Percentiles rank a stretch among this genome's conserved stretches.
phyloP scores from a whole-genome alignment of 2,113 vertebrate species.

The Podarcis muralis region DNA sequence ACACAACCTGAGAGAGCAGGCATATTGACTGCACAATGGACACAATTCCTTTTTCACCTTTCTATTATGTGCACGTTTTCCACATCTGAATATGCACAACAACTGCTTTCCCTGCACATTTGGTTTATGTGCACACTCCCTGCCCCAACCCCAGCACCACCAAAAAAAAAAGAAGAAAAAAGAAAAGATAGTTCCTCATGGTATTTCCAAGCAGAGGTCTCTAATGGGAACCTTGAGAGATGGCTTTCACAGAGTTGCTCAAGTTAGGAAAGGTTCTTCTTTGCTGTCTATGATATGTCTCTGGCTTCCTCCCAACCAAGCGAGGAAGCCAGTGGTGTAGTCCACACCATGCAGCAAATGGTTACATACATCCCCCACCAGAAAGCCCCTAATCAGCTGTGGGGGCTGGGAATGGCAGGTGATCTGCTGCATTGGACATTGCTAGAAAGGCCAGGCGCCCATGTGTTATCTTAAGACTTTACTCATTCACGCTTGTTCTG shows the following conservation, averaged over 20 bases:
- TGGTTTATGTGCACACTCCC: too few relatives aligned
- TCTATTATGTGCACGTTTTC: neutral
- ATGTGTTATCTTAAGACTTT: neutral
- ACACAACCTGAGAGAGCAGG: neutral
- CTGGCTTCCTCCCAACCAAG: neutral
- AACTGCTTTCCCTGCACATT: neutral
- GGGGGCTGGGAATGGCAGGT: neutral
- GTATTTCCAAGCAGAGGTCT: neutral
- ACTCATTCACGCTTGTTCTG: neutral
- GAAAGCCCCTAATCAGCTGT: neutral
- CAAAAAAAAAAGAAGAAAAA: too few relatives aligned
- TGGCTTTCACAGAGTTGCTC: neutral
- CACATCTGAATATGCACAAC: too few relatives aligned
- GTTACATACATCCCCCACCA: neutral
- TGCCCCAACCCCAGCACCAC: neutral
- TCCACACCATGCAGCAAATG: neutral
- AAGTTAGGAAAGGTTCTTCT: neutral
- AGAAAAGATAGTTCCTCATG: neutral
- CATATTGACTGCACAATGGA: neutral
- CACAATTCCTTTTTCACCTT: neutral
- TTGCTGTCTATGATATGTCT: neutral
- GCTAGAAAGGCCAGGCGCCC: neutral
- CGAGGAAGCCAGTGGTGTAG: too few relatives aligned
- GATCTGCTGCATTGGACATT: neutral
- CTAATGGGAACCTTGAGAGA: neutral